A percentile compares a stretch with the other conserved stretches of the same genome.
These are phyloP conservation scores for Carollia perspicillata DNA, from an alignment of 2,113 vertebrate genomes.

Conservation along the genomic window DNA sequence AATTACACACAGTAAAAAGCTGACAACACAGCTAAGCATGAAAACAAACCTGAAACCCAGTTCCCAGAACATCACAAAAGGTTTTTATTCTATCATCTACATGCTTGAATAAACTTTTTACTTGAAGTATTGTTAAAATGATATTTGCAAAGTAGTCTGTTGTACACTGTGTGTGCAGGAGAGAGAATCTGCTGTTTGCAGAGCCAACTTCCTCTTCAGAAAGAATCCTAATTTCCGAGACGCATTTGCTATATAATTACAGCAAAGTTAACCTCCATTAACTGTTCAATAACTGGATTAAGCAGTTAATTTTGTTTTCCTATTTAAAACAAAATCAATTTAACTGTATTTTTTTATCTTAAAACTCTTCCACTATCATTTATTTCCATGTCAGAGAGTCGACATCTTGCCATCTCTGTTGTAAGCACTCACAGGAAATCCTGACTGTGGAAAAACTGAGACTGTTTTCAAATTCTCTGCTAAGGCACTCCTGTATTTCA, in stretches of 20 bases:
- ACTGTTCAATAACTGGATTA: not conserved
- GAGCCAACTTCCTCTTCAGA: not conserved
- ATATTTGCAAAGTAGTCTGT: not conserved
- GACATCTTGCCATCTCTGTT: not conserved
- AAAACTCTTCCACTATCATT: not conserved
- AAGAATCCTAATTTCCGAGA: not conserved
- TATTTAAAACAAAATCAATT: not conserved
- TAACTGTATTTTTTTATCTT: not conserved
- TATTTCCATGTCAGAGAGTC: not conserved
- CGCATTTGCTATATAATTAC: not conserved
- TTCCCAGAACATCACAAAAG: not conserved
- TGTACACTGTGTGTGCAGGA: not conserved
- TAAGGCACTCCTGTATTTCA: not conserved
- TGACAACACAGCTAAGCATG: not conserved
- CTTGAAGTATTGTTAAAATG: not conserved
- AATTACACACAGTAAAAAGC: not conserved
- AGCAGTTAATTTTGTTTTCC: not conserved
- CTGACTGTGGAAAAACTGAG: not conserved
- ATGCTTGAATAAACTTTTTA: not conserved
- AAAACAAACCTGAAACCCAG: not conserved
- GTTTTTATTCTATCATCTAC: not conserved
- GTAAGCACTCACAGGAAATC: not conserved
- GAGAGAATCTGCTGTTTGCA: not conserved
- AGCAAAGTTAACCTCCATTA: not conserved
- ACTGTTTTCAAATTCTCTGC: not conserved